Evolutionary conservation across 2,797 vertebrate genomes (phyloP).

Genomic region (Hoplostethus atlanticus): DNA sequence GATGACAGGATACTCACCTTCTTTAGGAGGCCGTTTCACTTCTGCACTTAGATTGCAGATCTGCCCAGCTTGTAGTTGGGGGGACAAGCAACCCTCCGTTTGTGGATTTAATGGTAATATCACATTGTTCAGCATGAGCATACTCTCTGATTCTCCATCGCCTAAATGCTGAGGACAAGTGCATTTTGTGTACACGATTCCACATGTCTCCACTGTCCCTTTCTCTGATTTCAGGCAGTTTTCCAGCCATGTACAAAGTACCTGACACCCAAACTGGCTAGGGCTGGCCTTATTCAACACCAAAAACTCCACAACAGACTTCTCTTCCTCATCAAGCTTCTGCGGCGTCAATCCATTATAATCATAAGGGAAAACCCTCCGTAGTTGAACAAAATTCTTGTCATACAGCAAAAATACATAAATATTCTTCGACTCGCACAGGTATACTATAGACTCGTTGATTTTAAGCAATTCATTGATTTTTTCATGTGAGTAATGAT

Average conservation of each 20-base stretch:
- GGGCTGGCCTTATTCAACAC: slow-evolving; percentile 99
- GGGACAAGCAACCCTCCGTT: slow-evolving; percentile 97
- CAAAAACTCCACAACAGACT: slow-evolving; percentile 98
- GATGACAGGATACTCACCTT: slow-evolving; percentile 91
- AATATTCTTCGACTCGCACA: slow-evolving; percentile 96
- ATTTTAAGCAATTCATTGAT: slow-evolving; percentile 98
- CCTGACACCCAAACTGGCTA: slow-evolving; percentile 98
- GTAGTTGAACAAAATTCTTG: slow-evolving; percentile 99
- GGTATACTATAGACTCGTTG: slow-evolving; percentile 98
- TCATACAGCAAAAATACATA: slow-evolving; percentile 99
- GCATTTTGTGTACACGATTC: slow-evolving; percentile 98
- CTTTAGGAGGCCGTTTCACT: slow-evolving; percentile 95
- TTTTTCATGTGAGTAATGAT: slow-evolving; percentile 99
- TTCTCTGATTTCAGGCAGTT: slow-evolving; percentile 98
- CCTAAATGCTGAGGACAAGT: slow-evolving; percentile 98
- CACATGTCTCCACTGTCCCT: slow-evolving; percentile 96
- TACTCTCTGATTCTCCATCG: slow-evolving; percentile 94
- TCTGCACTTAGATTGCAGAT: slow-evolving; percentile 97
- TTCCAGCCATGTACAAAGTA: slow-evolving; percentile 98
- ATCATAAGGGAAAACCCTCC: slow-evolving; percentile 93
- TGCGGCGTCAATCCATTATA: slow-evolving; percentile 93
- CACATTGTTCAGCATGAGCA: slow-evolving; percentile 97
- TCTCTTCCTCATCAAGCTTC: slow-evolving; percentile 94
- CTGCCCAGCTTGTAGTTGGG: slow-evolving; percentile 96
- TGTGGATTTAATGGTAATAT: slow-evolving; percentile 98